These are phyloP conservation scores for Diploscapter pachys DNA, from an alignment of 1,140 invertebrate genomes.

Conservation along the genomic window DNA sequence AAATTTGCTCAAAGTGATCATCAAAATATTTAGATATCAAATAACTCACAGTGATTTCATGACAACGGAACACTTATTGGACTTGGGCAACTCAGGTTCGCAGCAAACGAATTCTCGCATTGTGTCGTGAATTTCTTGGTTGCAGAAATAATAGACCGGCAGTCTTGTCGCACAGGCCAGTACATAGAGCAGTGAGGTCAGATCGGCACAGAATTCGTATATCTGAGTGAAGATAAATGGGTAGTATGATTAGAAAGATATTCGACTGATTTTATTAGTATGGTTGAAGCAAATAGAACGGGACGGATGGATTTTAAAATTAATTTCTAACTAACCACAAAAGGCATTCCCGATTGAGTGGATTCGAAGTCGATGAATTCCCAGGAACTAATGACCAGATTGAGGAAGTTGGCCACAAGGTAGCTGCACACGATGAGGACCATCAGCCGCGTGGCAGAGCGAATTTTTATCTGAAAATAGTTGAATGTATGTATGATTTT, in stretches of 20 bases:
- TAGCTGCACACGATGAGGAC: slow-evolving; percentile 41
- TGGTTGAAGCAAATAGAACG: background rate
- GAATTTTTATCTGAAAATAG: slow-evolving; percentile 19
- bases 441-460: slow-evolving; percentile 36
- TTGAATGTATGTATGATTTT: too few species aligned
- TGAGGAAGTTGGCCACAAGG: slow-evolving; percentile 36
- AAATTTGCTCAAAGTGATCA: too few species aligned
- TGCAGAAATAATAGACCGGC: slow-evolving; percentile 34
- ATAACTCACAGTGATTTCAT: slow-evolving; percentile 1
- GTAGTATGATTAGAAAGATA: too few species aligned
- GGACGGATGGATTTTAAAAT: too few species aligned
- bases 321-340: slow-evolving; percentile 24
- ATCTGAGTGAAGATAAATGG: slow-evolving; percentile 16
- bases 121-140: slow-evolving; percentile 27
- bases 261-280: background rate
- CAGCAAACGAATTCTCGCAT: slow-evolving; percentile 12
- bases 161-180: slow-evolving; percentile 33
- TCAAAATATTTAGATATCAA: background rate
- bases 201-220: slow-evolving; percentile 38
- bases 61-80: slow-evolving; percentile 7
- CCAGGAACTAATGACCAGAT: slow-evolving; percentile 36
- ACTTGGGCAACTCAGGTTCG: background rate
- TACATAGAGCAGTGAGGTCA: slow-evolving; percentile 36
- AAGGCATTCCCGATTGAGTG: slow-evolving; percentile 26
- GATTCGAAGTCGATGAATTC: slow-evolving; percentile 36